phyloP scores from a whole-genome alignment of 2,113 vertebrate genomes.

The Channa maculata region DNA sequence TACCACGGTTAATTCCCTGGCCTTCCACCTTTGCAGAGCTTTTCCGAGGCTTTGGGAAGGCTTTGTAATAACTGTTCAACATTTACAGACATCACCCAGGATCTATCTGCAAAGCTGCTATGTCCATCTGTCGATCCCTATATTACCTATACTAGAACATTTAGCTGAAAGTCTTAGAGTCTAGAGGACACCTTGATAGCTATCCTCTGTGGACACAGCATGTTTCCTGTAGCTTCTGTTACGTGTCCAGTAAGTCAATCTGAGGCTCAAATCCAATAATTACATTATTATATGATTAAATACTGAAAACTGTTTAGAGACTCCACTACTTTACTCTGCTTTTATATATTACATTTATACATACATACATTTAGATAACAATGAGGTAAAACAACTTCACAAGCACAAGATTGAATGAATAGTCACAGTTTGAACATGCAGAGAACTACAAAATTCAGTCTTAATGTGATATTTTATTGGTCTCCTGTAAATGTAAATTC shows the following conservation, averaged over 20 bases:
- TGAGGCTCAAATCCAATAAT: no score
- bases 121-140: constrained; percentile 11
- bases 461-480: constrained; percentile 49
- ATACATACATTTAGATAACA: constrained; percentile 4
- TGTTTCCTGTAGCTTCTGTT: background rate
- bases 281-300: background rate
- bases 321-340: background rate
- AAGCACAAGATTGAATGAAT: constrained; percentile 7
- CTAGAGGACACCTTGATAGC: constrained; percentile 47
- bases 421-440: background rate
- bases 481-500: constrained; percentile 21
- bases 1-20: constrained; percentile 5
- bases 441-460: constrained; percentile 32
- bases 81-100: constrained; percentile 7
- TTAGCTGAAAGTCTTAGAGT: constrained; percentile 18
- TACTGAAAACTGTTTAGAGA: constrained; percentile 3
- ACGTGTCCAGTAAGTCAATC: background rate
- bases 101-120: background rate
- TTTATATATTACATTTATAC: no score
- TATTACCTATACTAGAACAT: constrained; percentile 1
- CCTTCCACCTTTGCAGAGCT: constrained; percentile 20
- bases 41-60: background rate
- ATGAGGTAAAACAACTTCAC: constrained; percentile 20
- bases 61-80: constrained; percentile 1
- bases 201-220: constrained; percentile 3